phyloP scores from a whole-genome alignment of 1,140 invertebrate genomes.

The Achroia grisella region DNA sequence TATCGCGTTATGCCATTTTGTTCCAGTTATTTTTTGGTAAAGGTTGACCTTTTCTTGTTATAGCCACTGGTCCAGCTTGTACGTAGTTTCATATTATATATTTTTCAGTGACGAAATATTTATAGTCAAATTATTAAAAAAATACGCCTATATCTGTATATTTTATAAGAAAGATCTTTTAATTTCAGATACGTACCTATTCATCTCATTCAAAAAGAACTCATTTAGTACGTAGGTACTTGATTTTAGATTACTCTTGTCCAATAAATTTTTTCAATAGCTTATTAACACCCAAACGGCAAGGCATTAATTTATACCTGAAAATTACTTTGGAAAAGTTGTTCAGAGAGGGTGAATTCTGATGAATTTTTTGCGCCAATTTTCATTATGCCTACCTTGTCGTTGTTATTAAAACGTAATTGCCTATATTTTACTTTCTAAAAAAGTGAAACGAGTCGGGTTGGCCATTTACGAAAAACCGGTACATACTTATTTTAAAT shows the following conservation, averaged over 20 bases:
- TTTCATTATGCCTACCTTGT: conserved; percentile 4
- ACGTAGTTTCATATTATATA: too few relatives aligned
- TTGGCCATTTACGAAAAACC: background rate
- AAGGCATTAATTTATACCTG: conserved; percentile 1
- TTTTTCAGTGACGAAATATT: too few relatives aligned
- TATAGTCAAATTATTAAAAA: too few relatives aligned
- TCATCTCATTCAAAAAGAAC: too few relatives aligned
- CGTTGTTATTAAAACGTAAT: conserved; percentile 4
- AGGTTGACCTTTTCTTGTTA: too few relatives aligned
- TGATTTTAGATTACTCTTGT: background rate
- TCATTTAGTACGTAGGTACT: too few relatives aligned
- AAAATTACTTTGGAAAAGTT: conserved; percentile 2
- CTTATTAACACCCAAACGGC: conserved; percentile 3
- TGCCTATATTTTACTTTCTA: conserved; percentile 2
- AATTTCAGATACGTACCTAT: too few relatives aligned
- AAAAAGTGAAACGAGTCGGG: background rate
- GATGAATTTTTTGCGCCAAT: background rate
- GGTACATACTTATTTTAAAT: background rate
- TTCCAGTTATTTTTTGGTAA: too few relatives aligned
- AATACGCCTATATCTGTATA: too few relatives aligned
- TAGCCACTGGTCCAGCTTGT: too few relatives aligned
- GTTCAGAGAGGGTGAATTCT: background rate
- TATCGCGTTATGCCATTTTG: too few relatives aligned
- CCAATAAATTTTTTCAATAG: conserved; percentile 6
- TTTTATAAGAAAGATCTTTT: too few relatives aligned